Base-by-base conservation (phyloP, 92 coral and sea anemone genomes). In the Heliopora coerulea region DNA sequence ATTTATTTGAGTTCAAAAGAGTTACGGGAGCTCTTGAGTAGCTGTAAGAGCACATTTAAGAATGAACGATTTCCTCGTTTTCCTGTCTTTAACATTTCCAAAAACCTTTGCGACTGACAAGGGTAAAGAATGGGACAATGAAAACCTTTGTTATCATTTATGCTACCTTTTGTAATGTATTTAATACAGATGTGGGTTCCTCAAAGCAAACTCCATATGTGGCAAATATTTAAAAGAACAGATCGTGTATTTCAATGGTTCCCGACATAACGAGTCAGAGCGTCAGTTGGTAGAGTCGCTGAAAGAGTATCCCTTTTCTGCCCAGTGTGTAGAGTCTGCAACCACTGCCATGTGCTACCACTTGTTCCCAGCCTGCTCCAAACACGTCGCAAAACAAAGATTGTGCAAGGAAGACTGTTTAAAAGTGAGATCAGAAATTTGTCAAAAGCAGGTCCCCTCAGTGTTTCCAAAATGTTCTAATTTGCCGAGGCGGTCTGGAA, bases 381-480 rank as follows among this genome's bases (percentile, higher is more conserved):
- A 34, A 12, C 50, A 52, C 29, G 85, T 31, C 7, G 54, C 57
- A 44, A 93, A 83, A 62, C 90, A 87, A 54, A 86, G 87, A 31
- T 62, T 93, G 72, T 93, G 98, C 59, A 85, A 84, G 15, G 86
- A 87, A 62, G 98, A 93, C 72, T 93, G 98, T 67, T 73, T 62
- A 35, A 82, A 80, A 27, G 72, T 93, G 63, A 90, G 78, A 31
- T 54, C 72, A 0, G 83, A 87, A 72, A 82, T 89, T 6, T 93
- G 98, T 59, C 31, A 61, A 8, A 56, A 79, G 1, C 89, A 89
- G 66, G 76, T 93, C 6, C 72, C 70, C 20, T 25, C 39, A 1
- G 56, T 87, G 8, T 83, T 89, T 8, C 98, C 96, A 10, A 79
- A 78, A 63, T 93, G 98, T 49, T 80, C 87, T 0, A 54, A 68